phyloP scores from a whole-genome alignment of 1,140 invertebrate genomes.

The Apis cerana region DNA sequence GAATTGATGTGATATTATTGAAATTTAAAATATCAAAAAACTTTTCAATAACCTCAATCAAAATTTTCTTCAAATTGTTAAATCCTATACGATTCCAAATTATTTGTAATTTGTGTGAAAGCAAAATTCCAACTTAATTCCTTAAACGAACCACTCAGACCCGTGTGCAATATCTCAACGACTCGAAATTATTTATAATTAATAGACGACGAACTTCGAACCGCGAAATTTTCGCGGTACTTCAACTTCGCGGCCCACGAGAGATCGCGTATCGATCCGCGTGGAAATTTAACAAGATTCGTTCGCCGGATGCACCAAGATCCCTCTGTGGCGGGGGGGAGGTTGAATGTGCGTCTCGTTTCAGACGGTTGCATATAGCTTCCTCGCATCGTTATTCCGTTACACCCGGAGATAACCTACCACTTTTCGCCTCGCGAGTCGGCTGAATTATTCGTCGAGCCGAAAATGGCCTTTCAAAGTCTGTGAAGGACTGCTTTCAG shows the following conservation, averaged over 20 bases:
- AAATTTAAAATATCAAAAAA: too few relatives aligned
- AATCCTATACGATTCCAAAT: too few relatives aligned
- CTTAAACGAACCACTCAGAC: too few relatives aligned
- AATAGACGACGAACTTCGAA: background rate
- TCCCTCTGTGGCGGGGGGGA: too few relatives aligned
- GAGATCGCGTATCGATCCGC: slow-evolving; percentile 20
- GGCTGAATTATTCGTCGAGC: slow-evolving; percentile 50
- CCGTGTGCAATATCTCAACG: too few relatives aligned
- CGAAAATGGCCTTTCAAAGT: slow-evolving; percentile 48
- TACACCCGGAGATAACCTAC: slow-evolving; percentile 38
- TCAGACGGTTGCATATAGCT: slow-evolving; percentile 23
- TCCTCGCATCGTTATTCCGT: slow-evolving; percentile 52
- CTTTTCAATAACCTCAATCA: too few relatives aligned
- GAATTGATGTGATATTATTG: too few relatives aligned
- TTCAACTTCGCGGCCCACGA: background rate
- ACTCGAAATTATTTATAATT: too few relatives aligned
- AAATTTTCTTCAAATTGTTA: too few relatives aligned
- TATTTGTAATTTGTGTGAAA: too few relatives aligned
- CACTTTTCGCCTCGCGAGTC: slow-evolving; percentile 42
- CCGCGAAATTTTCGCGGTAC: too few relatives aligned
- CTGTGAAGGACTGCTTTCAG: slow-evolving; percentile 16
- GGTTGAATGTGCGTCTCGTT: background rate
- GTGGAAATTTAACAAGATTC: slow-evolving; percentile 7
- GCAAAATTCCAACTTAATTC: too few relatives aligned
- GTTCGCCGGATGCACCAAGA: background rate